phyloP scores from a whole-genome alignment of 2,888 invertebrate genomes.

The Morpho deidamia region DNA sequence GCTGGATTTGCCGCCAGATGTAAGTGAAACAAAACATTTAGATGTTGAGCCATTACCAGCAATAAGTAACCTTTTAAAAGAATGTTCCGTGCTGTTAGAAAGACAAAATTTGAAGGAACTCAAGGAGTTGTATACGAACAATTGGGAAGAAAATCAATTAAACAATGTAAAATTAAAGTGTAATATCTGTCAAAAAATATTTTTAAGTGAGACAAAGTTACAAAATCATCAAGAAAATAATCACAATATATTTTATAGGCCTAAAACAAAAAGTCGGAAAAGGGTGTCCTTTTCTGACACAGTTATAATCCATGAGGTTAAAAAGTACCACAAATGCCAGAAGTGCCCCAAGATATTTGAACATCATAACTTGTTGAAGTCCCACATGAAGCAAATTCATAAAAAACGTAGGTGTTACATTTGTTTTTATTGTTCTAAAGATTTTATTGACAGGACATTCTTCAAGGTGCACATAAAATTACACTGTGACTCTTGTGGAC shows the following conservation, averaged over 20 bases:
- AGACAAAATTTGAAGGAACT: constrained; percentile 42
- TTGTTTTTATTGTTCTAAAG: constrained; percentile 60
- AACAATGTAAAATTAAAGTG: constrained; percentile 38
- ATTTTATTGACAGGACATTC: constrained; percentile 55
- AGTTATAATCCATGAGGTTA: constrained; percentile 56
- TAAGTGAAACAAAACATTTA: neutral
- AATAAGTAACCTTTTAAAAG: neutral
- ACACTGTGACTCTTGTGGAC: constrained; percentile 56
- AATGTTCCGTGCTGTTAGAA: constrained; percentile 41
- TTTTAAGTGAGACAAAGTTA: constrained; percentile 47
- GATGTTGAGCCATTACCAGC: constrained; percentile 2
- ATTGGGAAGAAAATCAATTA: constrained; percentile 2
- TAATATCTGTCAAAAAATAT: constrained; percentile 55
- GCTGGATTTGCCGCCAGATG: neutral
- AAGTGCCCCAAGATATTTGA: constrained; percentile 60
- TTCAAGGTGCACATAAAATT: constrained; percentile 64
- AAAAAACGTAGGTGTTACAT: constrained; percentile 64
- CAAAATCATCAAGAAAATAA: constrained; percentile 54
- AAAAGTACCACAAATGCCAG: constrained; percentile 57
- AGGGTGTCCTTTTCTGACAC: constrained; percentile 61
- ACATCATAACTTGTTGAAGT: constrained; percentile 42
- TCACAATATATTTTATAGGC: constrained; percentile 48
- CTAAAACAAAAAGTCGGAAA: constrained; percentile 44
- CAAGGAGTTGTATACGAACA: constrained; percentile 27
- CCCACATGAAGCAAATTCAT: constrained; percentile 49